Evolutionary conservation across 2,113 vertebrate genomes (phyloP).

Genomic region (Ophiodon elongatus): DNA sequence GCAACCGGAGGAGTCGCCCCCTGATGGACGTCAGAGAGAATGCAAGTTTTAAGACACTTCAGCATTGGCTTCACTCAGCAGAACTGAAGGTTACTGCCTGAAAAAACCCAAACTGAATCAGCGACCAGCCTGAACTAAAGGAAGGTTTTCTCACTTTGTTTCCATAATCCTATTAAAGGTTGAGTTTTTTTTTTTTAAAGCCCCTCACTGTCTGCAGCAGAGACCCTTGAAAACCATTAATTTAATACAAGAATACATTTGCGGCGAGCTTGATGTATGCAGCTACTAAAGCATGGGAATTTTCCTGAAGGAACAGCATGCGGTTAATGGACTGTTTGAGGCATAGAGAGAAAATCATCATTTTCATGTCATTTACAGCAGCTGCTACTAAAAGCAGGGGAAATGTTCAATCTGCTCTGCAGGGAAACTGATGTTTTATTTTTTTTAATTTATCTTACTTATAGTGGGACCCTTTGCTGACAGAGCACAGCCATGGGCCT

Average conservation of each 20-base stretch:
- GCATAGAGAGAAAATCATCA: slow-evolving; percentile 63
- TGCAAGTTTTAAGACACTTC: not conserved
- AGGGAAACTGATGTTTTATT: slow-evolving; percentile 22
- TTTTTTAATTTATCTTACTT: slow-evolving; percentile 15
- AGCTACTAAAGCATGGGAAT: slow-evolving; percentile 44
- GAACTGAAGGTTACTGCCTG: not conserved
- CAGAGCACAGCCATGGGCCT: slow-evolving; percentile 43
- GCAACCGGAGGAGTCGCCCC: too few relatives aligned
- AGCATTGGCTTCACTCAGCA: not conserved
- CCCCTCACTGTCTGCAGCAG: slow-evolving; percentile 34
- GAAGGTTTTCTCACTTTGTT: slow-evolving; percentile 33
- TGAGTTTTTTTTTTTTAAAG: slow-evolving; percentile 30
- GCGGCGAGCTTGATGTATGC: slow-evolving; percentile 37
- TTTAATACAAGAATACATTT: slow-evolving; percentile 55
- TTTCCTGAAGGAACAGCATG: slow-evolving; percentile 68
- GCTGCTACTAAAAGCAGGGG: slow-evolving; percentile 53
- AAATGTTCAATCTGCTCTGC: slow-evolving; percentile 59
- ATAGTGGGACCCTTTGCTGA: slow-evolving; percentile 47
- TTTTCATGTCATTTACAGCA: slow-evolving; percentile 72
- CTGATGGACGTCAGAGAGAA: not conserved
- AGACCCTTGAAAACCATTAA: slow-evolving; percentile 53
- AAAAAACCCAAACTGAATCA: slow-evolving; percentile 8
- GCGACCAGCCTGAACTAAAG: slow-evolving; percentile 30
- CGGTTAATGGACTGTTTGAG: slow-evolving; percentile 71
- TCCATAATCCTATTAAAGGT: slow-evolving; percentile 27